phyloP scores from a whole-genome alignment of 2,113 vertebrate genomes.

The Nanger granti region DNA sequence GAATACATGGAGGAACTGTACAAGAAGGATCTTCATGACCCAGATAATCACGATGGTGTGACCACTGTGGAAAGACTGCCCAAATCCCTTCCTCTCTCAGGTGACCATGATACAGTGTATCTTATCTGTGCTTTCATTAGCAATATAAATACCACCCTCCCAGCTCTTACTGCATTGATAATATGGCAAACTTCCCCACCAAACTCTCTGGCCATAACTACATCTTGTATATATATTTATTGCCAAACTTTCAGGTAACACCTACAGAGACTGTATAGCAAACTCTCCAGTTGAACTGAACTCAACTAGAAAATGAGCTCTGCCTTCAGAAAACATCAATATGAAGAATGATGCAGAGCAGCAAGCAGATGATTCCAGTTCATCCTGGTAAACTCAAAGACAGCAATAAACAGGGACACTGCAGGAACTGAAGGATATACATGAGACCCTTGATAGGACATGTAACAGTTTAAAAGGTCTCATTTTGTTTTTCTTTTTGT shows the following conservation, averaged over 20 bases:
- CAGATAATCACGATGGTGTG: too few relatives aligned
- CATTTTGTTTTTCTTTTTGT: neutral
- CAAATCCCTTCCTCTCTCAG: neutral
- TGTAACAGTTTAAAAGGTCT: neutral
- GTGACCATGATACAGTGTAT: neutral
- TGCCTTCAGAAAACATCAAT: neutral
- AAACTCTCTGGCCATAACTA: neutral
- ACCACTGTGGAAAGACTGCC: neutral
- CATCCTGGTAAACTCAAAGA: neutral
- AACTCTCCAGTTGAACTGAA: neutral
- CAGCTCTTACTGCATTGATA: neutral
- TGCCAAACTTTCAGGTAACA: neutral
- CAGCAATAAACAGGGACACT: neutral
- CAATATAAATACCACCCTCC: too few relatives aligned
- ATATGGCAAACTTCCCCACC: neutral
- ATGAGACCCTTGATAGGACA: neutral
- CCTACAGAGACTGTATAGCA: neutral
- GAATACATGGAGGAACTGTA: too few relatives aligned
- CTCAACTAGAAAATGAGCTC: neutral
- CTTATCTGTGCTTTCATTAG: neutral
- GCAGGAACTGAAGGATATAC: neutral
- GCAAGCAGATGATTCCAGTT: neutral
- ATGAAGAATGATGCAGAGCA: neutral
- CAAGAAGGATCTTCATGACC: too few relatives aligned
- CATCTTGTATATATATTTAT: neutral